phyloP scores from a whole-genome alignment of 2,113 vertebrate genomes.

The Mustela nigripes region DNA sequence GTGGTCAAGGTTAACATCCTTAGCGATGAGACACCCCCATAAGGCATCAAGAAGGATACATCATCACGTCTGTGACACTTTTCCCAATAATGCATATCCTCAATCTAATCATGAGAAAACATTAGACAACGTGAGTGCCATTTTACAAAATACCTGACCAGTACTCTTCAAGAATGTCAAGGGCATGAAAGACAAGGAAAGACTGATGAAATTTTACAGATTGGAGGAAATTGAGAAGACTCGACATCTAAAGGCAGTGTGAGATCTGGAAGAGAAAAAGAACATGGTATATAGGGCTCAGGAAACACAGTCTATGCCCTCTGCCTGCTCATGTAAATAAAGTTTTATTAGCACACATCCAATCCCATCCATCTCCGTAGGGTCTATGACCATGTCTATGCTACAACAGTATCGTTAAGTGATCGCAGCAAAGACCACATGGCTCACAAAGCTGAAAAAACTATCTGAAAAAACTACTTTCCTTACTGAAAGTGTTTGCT shows the following conservation, averaged over 20 bases:
- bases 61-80: background rate
- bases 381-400: background rate
- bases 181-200: background rate
- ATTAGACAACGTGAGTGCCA: background rate
- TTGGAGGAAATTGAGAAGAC: background rate
- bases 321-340: background rate
- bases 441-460: background rate
- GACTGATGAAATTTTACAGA: background rate
- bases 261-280: background rate
- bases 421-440: background rate
- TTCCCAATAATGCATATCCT: background rate
- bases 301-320: background rate
- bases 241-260: background rate
- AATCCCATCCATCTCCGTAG: accelerated
- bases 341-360: background rate
- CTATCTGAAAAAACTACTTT: background rate
- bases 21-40: background rate
- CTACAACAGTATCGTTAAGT: too few relatives aligned
- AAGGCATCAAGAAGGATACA: background rate
- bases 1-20: background rate
- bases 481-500: background rate
- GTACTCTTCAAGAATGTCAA: background rate
- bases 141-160: background rate
- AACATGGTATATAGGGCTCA: background rate
- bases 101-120: background rate